phyloP scores from a whole-genome alignment of 2,113 vertebrate species.

The Corythaixoides concolor region DNA sequence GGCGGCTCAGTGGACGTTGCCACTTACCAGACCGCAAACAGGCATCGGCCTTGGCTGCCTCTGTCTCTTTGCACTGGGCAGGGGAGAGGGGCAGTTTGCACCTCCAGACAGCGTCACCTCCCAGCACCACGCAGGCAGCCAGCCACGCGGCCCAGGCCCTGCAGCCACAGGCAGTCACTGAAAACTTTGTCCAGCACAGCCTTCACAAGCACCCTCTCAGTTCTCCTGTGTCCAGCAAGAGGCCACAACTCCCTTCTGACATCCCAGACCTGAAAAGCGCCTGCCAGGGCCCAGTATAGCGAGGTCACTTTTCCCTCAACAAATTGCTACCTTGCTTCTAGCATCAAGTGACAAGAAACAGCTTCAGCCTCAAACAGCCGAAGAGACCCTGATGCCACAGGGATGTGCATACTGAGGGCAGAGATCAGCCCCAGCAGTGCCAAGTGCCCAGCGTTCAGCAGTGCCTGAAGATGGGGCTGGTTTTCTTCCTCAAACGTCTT shows the following conservation, averaged over 20 bases:
- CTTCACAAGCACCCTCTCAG: not conserved
- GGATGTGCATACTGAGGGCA: accelerated
- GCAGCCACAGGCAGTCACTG: not conserved
- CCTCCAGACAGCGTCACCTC: not conserved
- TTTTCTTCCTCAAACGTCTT: not conserved
- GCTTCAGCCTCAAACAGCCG: not conserved
- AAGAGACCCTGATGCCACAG: accelerated
- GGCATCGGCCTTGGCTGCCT: accelerated
- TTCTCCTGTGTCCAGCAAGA: not conserved
- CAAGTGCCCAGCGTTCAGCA: not conserved
- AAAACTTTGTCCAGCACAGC: too few relatives aligned
- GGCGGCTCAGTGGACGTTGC: accelerated
- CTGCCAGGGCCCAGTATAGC: not conserved
- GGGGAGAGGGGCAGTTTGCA: not conserved
- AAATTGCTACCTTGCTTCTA: not conserved
- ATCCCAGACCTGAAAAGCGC: accelerated
- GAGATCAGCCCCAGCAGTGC: not conserved
- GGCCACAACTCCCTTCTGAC: not conserved
- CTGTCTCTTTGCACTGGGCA: accelerated
- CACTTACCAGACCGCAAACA: accelerated
- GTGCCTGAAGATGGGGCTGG: not conserved
- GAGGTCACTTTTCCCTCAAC: not conserved
- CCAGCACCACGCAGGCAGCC: not conserved
- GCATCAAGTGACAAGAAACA: too few relatives aligned
- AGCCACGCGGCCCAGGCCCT: not conserved